These are phyloP conservation scores for Pitangus sulphuratus DNA, from an alignment of 2,797 vertebrate species.

Conservation along the genomic window DNA sequence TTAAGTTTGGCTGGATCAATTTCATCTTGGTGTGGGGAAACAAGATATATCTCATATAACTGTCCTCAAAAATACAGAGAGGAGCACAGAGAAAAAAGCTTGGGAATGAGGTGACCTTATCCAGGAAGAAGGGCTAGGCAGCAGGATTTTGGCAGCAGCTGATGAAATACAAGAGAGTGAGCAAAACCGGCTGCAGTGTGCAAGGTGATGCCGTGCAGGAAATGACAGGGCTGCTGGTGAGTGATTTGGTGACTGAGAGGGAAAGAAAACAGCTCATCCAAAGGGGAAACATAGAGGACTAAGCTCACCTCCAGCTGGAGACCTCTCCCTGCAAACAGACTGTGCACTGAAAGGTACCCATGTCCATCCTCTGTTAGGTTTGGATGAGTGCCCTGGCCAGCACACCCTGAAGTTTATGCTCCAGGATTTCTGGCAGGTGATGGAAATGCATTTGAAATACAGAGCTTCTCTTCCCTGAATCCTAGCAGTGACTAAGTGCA, in stretches of 20 bases:
- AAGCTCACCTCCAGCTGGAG: background rate
- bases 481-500: background rate
- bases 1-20: background rate
- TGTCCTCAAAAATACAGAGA: background rate
- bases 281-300: background rate
- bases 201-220: fast-evolving
- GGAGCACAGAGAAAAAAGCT: background rate
- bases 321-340: background rate
- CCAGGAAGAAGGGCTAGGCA: background rate
- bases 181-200: background rate
- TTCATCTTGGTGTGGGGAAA: background rate
- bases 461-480: background rate
- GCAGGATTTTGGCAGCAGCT: background rate
- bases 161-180: background rate
- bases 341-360: background rate
- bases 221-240: background rate
- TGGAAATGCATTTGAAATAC: background rate
- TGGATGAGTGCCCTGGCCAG: background rate
- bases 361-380: background rate
- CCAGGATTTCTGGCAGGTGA: background rate
- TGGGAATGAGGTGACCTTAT: background rate
- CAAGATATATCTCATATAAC: background rate
- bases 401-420: background rate
- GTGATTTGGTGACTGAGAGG: background rate
- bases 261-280: background rate